A percentile compares a stretch with the other conserved stretches of the same genome.
These are phyloP conservation scores for Heliconius himera DNA, from an alignment of 1,140 invertebrate species.

Conservation along the genomic window DNA sequence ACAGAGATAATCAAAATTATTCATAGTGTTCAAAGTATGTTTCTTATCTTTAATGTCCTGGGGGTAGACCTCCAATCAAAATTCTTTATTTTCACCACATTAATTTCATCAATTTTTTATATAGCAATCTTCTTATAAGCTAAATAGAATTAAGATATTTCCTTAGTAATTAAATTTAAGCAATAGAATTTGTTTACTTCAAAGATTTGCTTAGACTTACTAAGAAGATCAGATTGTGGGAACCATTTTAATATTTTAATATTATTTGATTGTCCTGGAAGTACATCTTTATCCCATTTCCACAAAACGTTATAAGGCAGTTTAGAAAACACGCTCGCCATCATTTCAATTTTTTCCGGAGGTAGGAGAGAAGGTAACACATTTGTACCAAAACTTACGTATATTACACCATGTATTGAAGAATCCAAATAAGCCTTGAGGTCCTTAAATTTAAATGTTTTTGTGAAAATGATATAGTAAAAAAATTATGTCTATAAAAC, in stretches of 20 bases:
- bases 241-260: constrained; percentile 47
- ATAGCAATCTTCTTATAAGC: no score
- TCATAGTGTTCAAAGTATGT: no score
- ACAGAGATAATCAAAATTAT: no score
- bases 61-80: no score
- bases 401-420: constrained; percentile 42
- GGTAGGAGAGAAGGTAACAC: not conserved
- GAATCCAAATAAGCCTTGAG: not conserved
- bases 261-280: constrained; percentile 44
- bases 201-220: constrained; percentile 47
- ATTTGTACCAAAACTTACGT: not conserved
- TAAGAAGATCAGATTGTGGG: constrained; percentile 65
- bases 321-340: not conserved
- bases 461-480: not conserved
- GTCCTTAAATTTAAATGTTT: not conserved
- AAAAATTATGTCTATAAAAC: not conserved
- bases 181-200: no score
- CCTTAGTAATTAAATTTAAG: no score
- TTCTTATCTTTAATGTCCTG: no score
- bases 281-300: constrained; percentile 36
- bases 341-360: not conserved
- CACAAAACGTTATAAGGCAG: not conserved
- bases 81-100: no score
- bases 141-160: no score
- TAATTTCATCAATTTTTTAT: no score